Evolutionary conservation across 1,140 invertebrate genomes (phyloP), one percentile per base, ranked within the genome.

Genomic region (Euura saliciscinereae): DNA sequence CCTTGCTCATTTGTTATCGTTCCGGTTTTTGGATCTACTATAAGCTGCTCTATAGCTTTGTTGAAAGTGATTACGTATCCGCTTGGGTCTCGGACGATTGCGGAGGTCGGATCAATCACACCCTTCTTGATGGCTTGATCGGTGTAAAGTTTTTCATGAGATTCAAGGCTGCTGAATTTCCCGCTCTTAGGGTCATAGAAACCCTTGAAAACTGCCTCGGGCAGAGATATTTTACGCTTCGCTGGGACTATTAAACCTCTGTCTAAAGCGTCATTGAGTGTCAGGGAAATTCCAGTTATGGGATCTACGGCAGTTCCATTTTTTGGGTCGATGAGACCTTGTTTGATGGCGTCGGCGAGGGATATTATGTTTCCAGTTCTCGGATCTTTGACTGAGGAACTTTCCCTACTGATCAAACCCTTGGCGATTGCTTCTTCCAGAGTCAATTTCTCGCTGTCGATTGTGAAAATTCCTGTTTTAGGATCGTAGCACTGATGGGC

Each of bases 171-270:
- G 6, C 91, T 90, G 78, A 95, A 93, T 75, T 92, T 91, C 42
- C 94, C 94, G 8, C 91, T 92, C 71, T 91, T 89, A 1, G 92
- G 91, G 84, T 93, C 91, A 77, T 95, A 94, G 70, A 94, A 91
- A n/a, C 96, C 95, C 87, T 95, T 94, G 78, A 94, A 94, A 6
- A 97, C 91, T 1, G 95, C 95, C 84, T 97, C 95, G 1, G 94
- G 93, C 11, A 98, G 87, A 59, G 94, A 95, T 76, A 95, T 92
- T 83, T 94, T 94, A 44, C 92, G 91, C 85, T 95, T 95, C 51
- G 93, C 92, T 4, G 94, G 93, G 6, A 96, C 88, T 72, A 97
- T 90, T n/a, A 97, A 82, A 51, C 95, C 95, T 70, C 92, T 89
- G 77, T 95, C 93, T 4, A 95, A 89, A 7, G 95, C 95, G 79